A percentile compares a stretch with the other conserved stretches of the same genome.
phyloP scores from a whole-genome alignment of 1,140 invertebrate species.

The Triops cancriformis region DNA sequence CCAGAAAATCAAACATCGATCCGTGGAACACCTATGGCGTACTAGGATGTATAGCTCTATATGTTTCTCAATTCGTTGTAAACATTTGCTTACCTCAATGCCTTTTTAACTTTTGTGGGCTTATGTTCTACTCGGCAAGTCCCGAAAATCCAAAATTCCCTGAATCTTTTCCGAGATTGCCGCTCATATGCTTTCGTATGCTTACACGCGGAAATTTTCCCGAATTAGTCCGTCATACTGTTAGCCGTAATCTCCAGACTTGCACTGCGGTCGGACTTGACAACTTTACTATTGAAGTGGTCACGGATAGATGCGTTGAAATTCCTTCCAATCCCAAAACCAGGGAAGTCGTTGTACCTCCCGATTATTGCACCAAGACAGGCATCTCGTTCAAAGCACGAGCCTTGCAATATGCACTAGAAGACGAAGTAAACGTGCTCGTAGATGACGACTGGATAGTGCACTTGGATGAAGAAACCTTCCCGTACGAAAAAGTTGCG shows the following conservation, averaged over 20 bases:
- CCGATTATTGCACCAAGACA: conserved; percentile 72
- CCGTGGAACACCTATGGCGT: conserved; percentile 72
- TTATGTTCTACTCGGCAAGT: conserved; percentile 89
- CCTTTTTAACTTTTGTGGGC: conserved; percentile 81
- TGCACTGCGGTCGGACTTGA: conserved; percentile 84
- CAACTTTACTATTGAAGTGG: conserved; percentile 95
- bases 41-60: conserved; percentile 60
- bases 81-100: conserved; percentile 82
- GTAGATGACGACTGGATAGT: conserved; percentile 92
- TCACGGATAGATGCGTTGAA: conserved; percentile 77
- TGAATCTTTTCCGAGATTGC: conserved; percentile 66
- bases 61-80: conserved; percentile 68
- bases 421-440: conserved; percentile 78
- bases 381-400: conserved; percentile 91
- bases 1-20: conserved; percentile 51
- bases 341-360: conserved; percentile 78
- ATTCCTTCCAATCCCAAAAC: conserved; percentile 58
- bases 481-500: too few relatives aligned
- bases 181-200: conserved; percentile 89
- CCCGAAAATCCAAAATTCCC: conserved; percentile 75
- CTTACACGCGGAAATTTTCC: conserved; percentile 94
- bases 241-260: conserved; percentile 77
- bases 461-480: conserved; percentile 93
- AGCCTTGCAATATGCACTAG: conserved; percentile 91
- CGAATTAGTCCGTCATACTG: conserved; percentile 80